Percentiles rank a stretch among this genome's conserved stretches.
Evolutionary conservation across 2,113 vertebrate genomes (phyloP).

Genomic region (Pipra filicauda): DNA sequence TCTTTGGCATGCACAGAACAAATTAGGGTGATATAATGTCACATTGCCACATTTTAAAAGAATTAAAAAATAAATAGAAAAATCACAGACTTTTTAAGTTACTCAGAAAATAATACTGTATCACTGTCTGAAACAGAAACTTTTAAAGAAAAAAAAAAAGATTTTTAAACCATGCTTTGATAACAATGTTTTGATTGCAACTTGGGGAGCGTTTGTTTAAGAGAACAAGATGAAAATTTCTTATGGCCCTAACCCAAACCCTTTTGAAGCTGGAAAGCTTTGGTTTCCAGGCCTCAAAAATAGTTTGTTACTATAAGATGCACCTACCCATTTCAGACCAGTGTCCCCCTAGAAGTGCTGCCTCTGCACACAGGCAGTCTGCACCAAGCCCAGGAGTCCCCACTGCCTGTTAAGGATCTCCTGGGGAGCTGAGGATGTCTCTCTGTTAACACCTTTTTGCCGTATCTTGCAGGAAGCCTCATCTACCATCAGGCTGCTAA

Average conservation of each 20-base stretch:
- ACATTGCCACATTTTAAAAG: background rate
- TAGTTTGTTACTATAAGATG: background rate
- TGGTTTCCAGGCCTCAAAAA: background rate
- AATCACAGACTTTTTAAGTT: background rate
- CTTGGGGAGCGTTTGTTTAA: background rate
- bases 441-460: background rate
- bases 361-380: background rate
- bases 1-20: constrained; percentile 5
- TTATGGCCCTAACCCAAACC: background rate
- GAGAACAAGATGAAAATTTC: background rate
- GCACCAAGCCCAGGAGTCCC: background rate
- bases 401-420: background rate
- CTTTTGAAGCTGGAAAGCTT: background rate
- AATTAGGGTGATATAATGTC: constrained; percentile 12
- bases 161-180: background rate
- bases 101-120: background rate
- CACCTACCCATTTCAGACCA: background rate
- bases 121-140: background rate
- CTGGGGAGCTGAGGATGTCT: background rate
- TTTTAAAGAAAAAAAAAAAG: background rate
- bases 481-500: background rate
- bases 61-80: background rate
- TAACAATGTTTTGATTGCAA: background rate
- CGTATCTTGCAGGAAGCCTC: rapidly evolving
- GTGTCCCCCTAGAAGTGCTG: background rate